Conservation (phyloP, 2,888 invertebrate genomes). For the Tenodera sinensis region DNA sequence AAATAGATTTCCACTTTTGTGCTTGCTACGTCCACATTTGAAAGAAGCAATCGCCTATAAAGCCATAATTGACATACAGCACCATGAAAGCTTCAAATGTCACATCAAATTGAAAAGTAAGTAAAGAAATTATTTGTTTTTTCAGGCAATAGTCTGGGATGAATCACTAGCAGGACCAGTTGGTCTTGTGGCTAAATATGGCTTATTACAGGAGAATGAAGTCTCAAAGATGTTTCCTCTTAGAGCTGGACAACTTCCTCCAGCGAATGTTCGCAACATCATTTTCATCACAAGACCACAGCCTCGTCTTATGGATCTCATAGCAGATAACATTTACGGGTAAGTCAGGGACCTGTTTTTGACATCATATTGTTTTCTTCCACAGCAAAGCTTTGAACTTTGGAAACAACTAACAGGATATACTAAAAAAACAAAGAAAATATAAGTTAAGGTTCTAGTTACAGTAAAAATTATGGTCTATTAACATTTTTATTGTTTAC, state of each 20-base stretch:
- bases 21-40: too few relatives aligned
- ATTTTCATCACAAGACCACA: slow-evolving; percentile 86
- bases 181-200: slow-evolving; percentile 78
- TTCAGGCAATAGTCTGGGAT: slow-evolving; percentile 79
- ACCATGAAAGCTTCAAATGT: background rate
- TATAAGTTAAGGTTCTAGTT: too few relatives aligned
- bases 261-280: slow-evolving; percentile 72
- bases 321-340: slow-evolving; percentile 71
- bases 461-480: too few relatives aligned
- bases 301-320: slow-evolving; percentile 75
- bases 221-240: slow-evolving; percentile 82
- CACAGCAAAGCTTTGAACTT: too few relatives aligned
- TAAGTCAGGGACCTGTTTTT: slow-evolving; percentile 35
- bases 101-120: background rate
- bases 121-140: background rate
- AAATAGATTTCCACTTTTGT: too few relatives aligned
- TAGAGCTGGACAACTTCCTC: slow-evolving; percentile 62
- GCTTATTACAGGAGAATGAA: slow-evolving; percentile 73
- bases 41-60: too few relatives aligned
- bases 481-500: too few relatives aligned
- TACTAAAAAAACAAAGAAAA: too few relatives aligned
- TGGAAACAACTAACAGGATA: too few relatives aligned
- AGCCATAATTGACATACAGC: too few relatives aligned
- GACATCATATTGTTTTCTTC: background rate
- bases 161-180: slow-evolving; percentile 82